Percentiles rank a stretch among this genome's conserved stretches.
Conservation (phyloP, 2,113 vertebrate species). For the Sinocyclocheilus anshuiensis region DNA sequence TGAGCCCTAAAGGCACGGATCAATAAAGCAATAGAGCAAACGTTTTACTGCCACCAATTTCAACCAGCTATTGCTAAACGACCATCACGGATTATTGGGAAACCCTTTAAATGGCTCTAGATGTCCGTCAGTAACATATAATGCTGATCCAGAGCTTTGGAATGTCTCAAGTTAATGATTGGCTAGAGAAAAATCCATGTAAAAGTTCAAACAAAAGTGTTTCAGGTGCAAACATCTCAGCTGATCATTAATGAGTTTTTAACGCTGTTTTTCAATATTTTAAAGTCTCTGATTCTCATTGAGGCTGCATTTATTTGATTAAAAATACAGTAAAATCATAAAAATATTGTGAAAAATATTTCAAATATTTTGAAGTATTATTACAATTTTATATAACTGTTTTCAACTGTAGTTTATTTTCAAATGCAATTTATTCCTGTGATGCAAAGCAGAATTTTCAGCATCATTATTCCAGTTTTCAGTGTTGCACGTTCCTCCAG, state of each 20-base stretch:
- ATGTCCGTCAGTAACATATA: background rate
- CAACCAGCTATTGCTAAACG: background rate
- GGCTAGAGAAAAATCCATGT: background rate
- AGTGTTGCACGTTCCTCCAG: background rate
- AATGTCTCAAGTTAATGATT: conserved; percentile 46
- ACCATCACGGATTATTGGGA: background rate
- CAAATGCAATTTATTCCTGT: background rate
- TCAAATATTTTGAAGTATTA: background rate
- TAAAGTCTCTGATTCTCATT: background rate
- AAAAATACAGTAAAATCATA: background rate
- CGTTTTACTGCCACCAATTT: background rate
- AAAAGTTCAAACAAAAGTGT: conserved; percentile 25
- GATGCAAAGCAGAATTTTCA: background rate
- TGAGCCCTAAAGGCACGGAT: conserved; percentile 4
- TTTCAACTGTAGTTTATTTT: background rate
- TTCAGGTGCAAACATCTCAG: background rate
- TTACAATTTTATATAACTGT: background rate
- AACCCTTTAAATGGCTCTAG: conserved; percentile 17
- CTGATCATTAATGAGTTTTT: background rate
- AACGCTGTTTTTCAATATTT: background rate
- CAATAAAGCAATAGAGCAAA: background rate
- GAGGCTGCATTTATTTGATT: background rate
- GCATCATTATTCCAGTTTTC: background rate
- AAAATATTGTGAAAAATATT: background rate
- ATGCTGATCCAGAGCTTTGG: conserved; percentile 16